A percentile compares a stretch with the other conserved stretches of the same genome.
Evolutionary conservation across 2,888 invertebrate species (phyloP).

Genomic region (Cremastinae sp.): DNA sequence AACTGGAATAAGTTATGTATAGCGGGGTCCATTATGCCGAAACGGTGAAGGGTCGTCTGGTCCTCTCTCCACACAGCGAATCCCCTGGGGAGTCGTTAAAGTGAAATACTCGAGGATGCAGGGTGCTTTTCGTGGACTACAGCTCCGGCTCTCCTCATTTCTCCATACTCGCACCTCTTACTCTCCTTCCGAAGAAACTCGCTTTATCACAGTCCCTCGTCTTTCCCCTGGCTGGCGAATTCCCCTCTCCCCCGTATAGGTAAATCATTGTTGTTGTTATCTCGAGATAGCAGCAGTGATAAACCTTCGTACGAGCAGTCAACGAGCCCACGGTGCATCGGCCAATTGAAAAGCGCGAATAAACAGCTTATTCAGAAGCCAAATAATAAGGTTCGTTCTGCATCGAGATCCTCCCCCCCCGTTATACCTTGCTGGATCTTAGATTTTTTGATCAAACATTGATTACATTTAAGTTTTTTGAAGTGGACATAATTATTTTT

Average conservation of each 20-base stretch:
- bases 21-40: constrained; percentile 80
- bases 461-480: too few species aligned
- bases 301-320: constrained; percentile 80
- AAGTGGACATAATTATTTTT: too few species aligned
- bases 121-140: constrained; percentile 76
- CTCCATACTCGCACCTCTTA: constrained; percentile 9
- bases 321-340: too few species aligned
- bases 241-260: constrained; percentile 71
- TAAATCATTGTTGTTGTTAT: constrained; percentile 81
- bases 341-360: too few species aligned
- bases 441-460: too few species aligned
- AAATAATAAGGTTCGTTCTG: too few species aligned
- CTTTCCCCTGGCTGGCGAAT: constrained; percentile 57
- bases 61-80: constrained; percentile 77
- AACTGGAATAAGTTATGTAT: constrained; percentile 80
- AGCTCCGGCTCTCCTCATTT: too few species aligned
- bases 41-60: constrained; percentile 77
- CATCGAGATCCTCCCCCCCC: too few species aligned
- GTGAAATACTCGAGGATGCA: constrained; percentile 81
- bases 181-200: constrained; percentile 43
- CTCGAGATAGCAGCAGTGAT: constrained; percentile 81
- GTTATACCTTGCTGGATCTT: too few species aligned
- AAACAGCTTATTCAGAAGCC: too few species aligned
- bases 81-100: constrained; percentile 80
- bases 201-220: constrained; percentile 58